A percentile compares a stretch with the other conserved stretches of the same genome.
Conservation (phyloP, 2,888 invertebrate genomes). For the Dysmachus trigonus region DNA sequence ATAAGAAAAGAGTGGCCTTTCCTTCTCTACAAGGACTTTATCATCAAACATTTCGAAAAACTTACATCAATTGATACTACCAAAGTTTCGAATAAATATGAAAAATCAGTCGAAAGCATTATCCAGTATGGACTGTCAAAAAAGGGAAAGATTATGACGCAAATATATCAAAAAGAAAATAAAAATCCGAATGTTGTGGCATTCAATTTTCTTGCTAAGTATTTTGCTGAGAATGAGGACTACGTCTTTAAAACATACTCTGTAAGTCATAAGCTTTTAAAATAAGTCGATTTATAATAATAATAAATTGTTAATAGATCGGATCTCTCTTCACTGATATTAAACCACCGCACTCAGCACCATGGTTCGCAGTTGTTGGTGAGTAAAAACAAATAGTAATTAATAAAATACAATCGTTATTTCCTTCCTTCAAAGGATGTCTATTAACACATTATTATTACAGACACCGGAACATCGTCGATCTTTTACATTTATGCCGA, state of each 20-base stretch:
- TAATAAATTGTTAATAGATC: background rate
- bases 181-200: background rate
- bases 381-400: background rate
- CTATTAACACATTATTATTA: background rate
- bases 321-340: background rate
- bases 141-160: background rate
- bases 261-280: background rate
- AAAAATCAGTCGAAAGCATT: background rate
- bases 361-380: slow-evolving; percentile 9
- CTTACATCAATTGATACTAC: background rate
- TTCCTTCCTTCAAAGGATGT: background rate
- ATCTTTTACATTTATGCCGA: background rate
- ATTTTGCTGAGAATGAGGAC: background rate
- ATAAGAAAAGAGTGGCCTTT: background rate
- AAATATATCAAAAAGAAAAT: background rate
- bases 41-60: background rate
- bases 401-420: background rate
- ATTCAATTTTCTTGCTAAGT: background rate
- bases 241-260: background rate
- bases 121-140: background rate
- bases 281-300: background rate
- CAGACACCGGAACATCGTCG: background rate
- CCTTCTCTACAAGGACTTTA: background rate
- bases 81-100: background rate
- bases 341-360: background rate